Base-by-base conservation (phyloP, 2,113 vertebrate species). In the Arvicanthis niloticus region DNA sequence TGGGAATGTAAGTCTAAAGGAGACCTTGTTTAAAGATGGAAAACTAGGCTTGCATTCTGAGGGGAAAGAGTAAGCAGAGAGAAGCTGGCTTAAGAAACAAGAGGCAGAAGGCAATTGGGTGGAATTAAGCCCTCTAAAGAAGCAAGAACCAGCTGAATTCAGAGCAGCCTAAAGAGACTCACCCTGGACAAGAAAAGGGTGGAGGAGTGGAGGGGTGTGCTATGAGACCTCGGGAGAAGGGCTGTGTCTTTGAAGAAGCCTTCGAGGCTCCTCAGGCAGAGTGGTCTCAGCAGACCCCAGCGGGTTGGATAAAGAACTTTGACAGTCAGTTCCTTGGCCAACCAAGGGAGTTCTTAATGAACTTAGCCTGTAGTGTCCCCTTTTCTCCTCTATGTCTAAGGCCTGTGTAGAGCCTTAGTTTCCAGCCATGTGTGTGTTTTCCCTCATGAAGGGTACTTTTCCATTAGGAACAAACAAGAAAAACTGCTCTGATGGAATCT, bases 401-500 rank as follows among this genome's bases (percentile, higher is more conserved):
- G 94, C 53, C 19, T 86, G 42, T 65, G 26, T 72, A 91, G 89
- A 26, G 6, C 62, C 7, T 80, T 45, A 37, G 21, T 84, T 96
- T 92, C 51, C 62, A 72, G 4, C 29, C 26, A 3, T 29, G 90
- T 80, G 48, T 75, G 48, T 75, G 89, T 21, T 77, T 96, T 96
- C 90, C 91, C 78, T 89, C 73, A 51, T 0, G 76, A 70, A 75
- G 76, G 76, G 75, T 89, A 68, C 76, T 89, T 89, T n/a, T 68
- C 65, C 16, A 24, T 68, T 77, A 90, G 87, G 86, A 82, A 53
- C 5, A 65, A 82, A 56, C 7, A 65, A 82, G 82, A 93, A 91
- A 65, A 93, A 37, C 42, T 37, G 11, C 86, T 5, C 31, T 85
- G 45, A 56, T 89, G 21, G 40, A 86, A 65, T 85, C 87, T 2